Evolutionary conservation across 2,113 vertebrate genomes (phyloP), one percentile per base, ranked within the genome.

Genomic region (Synodontis membranacea): DNA sequence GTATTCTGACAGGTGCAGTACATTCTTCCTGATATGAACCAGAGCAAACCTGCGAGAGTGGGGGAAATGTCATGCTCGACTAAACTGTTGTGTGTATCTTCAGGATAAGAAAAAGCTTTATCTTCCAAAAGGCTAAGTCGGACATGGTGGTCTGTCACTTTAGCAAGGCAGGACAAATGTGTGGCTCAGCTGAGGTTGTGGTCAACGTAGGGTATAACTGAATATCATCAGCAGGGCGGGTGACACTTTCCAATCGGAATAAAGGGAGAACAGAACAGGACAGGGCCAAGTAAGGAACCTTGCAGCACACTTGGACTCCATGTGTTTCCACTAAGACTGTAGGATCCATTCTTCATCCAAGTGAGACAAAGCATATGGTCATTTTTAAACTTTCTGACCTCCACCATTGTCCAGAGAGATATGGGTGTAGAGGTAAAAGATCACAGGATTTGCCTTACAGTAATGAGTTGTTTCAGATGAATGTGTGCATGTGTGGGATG

Each of bases 251-350:
- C 52, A 54, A 54, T 4, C 39, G 87, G 83, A 84, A 85, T 1
- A 66, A 89, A 87, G 88, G 88, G 91, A 87, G 82, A 90, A 88
- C n/a, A 87, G 82, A 90, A 88, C n/a, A 52, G 37, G n/a, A 39
- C 17, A 54, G 52, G 58, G 9, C 76, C 50, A 54, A 79, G 76
- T 0, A 79, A 14, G 14, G 31, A 80, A 54, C 15, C 48, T 54
- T 52, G 48, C 1, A 46, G n/a, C 34, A 31, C 19, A 39, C 78
- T 19, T 31, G 48, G 14, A 79, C 17, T 28, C 28, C 14, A 52
- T 52, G 46, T 7, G 8, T 3, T 25, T n/a, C 3, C 66, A 70
- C 10, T 74, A 28, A 11, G 1, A 25, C 44, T 44, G 9, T 44
- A 44, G 9, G 23, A 76, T 46, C 28, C 44, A 17, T 48, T 17